These are phyloP conservation scores for honey bee (Apis mellifera) DNA, from an alignment of 1,140 invertebrate genomes.

Conservation along the genomic window Amel_HAv3.1 CM009934.2:8700001-8700500, in stretches of 20 bases:
- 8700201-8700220: constrained; percentile 81
- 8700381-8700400: constrained; percentile 72
- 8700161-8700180: neutral
- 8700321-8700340: constrained; percentile 74
- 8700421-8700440: constrained; percentile 35
- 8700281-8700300: constrained; percentile 57
- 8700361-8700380: constrained; percentile 79
- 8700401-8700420: constrained; percentile 54
- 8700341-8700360: constrained; percentile 72
- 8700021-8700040: constrained; percentile 7
- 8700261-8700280: constrained; percentile 57
- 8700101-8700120: neutral
- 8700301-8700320: constrained; percentile 80
- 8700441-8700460: constrained; percentile 36
- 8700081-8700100: constrained; percentile 37
- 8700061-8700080: constrained; percentile 49
- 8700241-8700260: constrained; percentile 70
- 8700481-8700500: neutral
- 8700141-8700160: constrained; percentile 50
- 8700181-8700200: constrained; percentile 56
- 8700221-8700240: constrained; percentile 82
- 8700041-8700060: constrained; percentile 30
- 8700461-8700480: neutral
- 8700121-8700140: constrained; percentile 57
- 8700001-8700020: neutral